Conservation (phyloP, 2,113 vertebrate genomes). For the Mustela lutreola region DNA sequence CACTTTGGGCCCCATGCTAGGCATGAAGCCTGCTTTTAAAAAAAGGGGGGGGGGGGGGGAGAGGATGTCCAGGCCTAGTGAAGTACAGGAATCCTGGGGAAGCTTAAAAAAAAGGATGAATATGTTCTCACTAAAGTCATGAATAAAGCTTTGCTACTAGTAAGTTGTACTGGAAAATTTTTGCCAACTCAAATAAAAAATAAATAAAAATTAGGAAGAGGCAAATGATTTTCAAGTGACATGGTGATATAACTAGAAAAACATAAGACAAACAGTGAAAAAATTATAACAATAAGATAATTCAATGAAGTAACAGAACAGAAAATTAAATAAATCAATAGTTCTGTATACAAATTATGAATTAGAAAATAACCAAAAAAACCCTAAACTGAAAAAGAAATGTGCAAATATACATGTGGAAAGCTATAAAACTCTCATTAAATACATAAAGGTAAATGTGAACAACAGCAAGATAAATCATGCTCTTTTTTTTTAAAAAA, state of each 20-base stretch:
- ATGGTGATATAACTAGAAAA: neutral
- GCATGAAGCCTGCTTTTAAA: neutral
- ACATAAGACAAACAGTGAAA: slow-evolving; percentile 36
- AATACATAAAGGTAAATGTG: slow-evolving; percentile 30
- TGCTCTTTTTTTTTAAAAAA: neutral
- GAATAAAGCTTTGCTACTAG: neutral
- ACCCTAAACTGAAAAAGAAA: neutral
- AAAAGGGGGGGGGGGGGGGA: neutral
- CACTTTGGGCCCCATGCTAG: neutral
- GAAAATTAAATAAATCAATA: slow-evolving; percentile 56
- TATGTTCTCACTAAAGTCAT: slow-evolving; percentile 9
- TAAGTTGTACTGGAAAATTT: slow-evolving; percentile 2
- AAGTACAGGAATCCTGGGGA: neutral
- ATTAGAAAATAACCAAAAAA: slow-evolving; percentile 59
- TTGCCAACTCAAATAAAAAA: slow-evolving; percentile 52
- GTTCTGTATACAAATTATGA: neutral
- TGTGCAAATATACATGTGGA: neutral
- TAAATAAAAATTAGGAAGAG: slow-evolving; percentile 31
- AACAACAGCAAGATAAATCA: slow-evolving; percentile 7
- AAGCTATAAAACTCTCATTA: slow-evolving; percentile 18
- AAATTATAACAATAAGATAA: slow-evolving; percentile 28
- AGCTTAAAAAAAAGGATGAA: neutral
- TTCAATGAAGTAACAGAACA: neutral
- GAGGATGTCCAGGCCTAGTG: neutral
- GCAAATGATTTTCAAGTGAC: neutral